Base-by-base conservation (phyloP, 2,888 invertebrate genomes). In the Steinernema scapterisci region DNA sequence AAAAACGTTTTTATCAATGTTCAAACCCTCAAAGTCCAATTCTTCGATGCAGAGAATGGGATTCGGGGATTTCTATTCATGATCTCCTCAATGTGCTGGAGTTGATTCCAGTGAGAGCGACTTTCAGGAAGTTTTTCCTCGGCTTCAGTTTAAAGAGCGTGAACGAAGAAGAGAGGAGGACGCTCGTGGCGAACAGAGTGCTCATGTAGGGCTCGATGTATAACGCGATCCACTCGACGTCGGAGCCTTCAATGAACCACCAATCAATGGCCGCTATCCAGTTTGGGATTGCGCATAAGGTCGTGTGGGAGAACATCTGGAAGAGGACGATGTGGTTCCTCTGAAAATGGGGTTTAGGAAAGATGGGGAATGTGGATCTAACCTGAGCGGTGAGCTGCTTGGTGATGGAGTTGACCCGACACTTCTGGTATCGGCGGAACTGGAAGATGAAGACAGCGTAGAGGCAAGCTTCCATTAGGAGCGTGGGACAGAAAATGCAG, bases 361-460 rank as follows among this genome's bases (percentile, higher is more conserved):
- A 5, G 2, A 3, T 13, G 31, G 31, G 11, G 38, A 63, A 3
- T 5, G 5, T 54, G 11, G 9, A 9, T 13, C 63, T 31, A 6
- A 31, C 63, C 63, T 31, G 13, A 13, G 27, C 23, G 25, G 13
- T 31, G 1, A 25, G 31, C 31, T 63, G 25, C n/a, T 11, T 31
- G 1, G 25, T 31, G 5, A 16, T 31, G 1, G 6, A 21, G 6
- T 38, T 63, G 1, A 11, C 9, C 5, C 16, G 27, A 6, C 63
- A 16, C 16, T 31, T 25, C 6, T 13, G 27, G 31, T 25, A 63
- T 5, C 31, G 13, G 11, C 63, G 63, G 38, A 63, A 63, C 16
- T 63, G 63, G 31, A 63, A 25, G 7, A 63, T 9, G 38, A 63
- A 63, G 63, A 63, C 16, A 16, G 63, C 31, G 31, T 63, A 63